Evolutionary conservation across 2,113 vertebrate genomes (phyloP).

Genomic region (Sterrhoptilus dennistouni): DNA sequence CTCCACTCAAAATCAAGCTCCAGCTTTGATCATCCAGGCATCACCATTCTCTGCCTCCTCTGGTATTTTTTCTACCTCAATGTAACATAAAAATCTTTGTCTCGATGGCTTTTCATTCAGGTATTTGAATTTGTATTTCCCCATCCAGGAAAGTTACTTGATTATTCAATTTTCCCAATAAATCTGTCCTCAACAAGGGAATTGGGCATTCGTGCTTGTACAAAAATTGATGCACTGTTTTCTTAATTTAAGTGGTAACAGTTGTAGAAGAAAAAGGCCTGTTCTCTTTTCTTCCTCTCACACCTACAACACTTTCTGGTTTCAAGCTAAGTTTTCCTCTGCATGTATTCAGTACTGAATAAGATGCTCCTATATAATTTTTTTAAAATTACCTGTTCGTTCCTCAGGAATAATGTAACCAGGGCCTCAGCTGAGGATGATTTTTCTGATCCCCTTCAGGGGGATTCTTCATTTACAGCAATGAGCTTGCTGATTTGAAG

Average conservation of each 20-base stretch:
- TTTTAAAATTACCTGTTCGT: too few relatives aligned
- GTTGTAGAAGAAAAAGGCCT: background rate
- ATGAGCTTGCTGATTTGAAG: background rate
- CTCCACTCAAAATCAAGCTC: background rate
- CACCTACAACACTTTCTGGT: background rate
- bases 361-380: background rate
- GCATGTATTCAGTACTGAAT: background rate
- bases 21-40: background rate
- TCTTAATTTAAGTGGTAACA: background rate
- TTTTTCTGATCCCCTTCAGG: background rate
- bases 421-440: background rate
- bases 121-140: background rate
- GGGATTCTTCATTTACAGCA: background rate
- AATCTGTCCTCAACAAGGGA: background rate
- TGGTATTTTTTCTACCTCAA: background rate
- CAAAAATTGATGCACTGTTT: background rate
- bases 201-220: background rate
- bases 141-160: background rate
- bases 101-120: background rate
- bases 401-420: background rate
- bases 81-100: background rate
- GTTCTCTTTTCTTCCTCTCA: background rate
- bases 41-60: background rate
- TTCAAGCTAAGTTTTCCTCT: background rate
- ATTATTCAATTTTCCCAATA: background rate